Evolutionary conservation across 2,888 invertebrate species (phyloP), one percentile per base, ranked within the genome.

Genomic region (Phengaris alcon): DNA sequence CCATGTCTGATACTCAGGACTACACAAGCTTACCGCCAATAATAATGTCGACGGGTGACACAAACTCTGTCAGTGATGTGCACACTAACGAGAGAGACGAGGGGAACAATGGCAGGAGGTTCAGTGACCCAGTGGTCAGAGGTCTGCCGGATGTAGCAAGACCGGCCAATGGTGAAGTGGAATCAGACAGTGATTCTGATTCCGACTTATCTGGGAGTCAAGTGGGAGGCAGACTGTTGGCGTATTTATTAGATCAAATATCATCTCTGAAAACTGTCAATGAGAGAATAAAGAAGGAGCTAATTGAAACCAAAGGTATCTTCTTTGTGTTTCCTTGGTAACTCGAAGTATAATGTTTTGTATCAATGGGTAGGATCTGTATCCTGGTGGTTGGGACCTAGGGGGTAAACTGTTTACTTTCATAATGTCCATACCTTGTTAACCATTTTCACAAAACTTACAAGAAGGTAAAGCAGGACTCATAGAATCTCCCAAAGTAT

Each of bases 231-330:
- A 91, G 95, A 79, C 86, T 96, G 72, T 87, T 96, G 69, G 89
- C 95, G 73, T 95, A 95, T 77, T 90, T 97, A 54, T 94, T 96
- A 79, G 96, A 96, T 82, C 97, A 97, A 91, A 96, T 97, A 80
- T 93, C 95, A 82, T 87, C 95, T 75, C 85, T 97, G 81, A 96
- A 96, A 84, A 95, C 96, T 81, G 94, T 95, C 76, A 97, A 97
- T 88, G 95, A 95, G 81, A 96, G 96, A 91, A 94, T 97, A 84
- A 96, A 95, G 83, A 95, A 95, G 85, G 97, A 97, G 85, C 93
- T 97, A 81, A 95, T 95, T 83, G 96, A 97, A 82, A 95, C 96
- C 76, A 96, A 95, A 94, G 95, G 96, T 93, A 93, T 88, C 86
- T 76, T 73, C 57, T 64, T 44, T 70, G 77, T 70, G 77, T 46